Percentiles rank a stretch among this genome's conserved stretches.
phyloP scores from a whole-genome alignment of 2,113 vertebrate genomes.

The Vulpes vulpes region DNA sequence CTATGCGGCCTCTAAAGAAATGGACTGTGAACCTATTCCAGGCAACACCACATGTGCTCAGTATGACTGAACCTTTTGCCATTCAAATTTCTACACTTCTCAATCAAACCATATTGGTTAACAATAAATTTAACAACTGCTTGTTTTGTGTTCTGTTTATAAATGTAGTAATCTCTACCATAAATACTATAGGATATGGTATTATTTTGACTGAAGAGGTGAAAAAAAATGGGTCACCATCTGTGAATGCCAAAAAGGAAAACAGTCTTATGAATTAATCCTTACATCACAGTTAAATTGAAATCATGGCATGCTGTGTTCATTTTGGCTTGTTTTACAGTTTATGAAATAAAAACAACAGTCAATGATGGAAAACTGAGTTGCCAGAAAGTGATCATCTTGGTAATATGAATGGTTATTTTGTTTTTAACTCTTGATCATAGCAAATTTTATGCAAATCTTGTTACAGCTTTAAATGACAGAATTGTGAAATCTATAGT shows the following conservation, averaged over 20 bases:
- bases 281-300: conserved; percentile 75
- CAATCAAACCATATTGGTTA: conserved; percentile 37
- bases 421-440: conserved; percentile 23
- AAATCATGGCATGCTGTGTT: conserved; percentile 76
- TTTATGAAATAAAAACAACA: conserved; percentile 69
- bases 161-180: conserved; percentile 39
- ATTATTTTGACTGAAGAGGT: conserved; percentile 2
- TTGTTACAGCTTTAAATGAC: conserved; percentile 17
- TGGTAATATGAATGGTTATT: conserved; percentile 43
- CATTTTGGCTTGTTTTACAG: conserved; percentile 79
- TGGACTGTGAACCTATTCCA: background rate
- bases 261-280: conserved; percentile 70
- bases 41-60: background rate
- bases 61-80: background rate
- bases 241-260: conserved; percentile 31
- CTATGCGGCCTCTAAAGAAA: background rate
- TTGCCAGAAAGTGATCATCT: conserved; percentile 42
- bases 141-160: conserved; percentile 35
- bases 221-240: conserved; percentile 33
- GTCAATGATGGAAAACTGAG: conserved; percentile 9
- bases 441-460: conserved; percentile 44
- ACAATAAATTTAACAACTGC: conserved; percentile 1
- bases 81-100: background rate
- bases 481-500: background rate
- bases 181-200: background rate